Evolutionary conservation across 2,888 invertebrate genomes (phyloP).

Genomic region (Sturmia bella): DNA sequence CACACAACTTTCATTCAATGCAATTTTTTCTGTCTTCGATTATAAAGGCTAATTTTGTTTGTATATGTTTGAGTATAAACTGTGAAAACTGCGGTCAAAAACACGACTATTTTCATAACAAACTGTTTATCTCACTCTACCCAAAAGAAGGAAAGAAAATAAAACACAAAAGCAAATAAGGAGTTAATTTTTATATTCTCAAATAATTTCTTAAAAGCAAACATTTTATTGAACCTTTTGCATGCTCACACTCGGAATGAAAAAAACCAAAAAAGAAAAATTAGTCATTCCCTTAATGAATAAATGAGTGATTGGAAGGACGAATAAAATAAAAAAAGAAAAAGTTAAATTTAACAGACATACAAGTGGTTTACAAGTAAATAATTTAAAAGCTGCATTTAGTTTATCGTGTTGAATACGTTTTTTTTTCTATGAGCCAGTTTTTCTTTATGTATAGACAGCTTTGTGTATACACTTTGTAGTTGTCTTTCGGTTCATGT

Average conservation of each 20-base stretch:
- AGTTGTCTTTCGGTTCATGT: slow-evolving; percentile 47
- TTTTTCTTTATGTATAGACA: slow-evolving; percentile 59
- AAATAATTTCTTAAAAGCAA: neutral
- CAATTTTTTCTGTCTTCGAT: too few species aligned
- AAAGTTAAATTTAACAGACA: slow-evolving; percentile 47
- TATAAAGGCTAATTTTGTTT: too few species aligned
- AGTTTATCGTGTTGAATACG: slow-evolving; percentile 51
- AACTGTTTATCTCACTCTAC: too few species aligned
- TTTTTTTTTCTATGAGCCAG: slow-evolving; percentile 56
- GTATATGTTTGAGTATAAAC: too few species aligned
- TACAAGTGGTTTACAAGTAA: slow-evolving; percentile 76
- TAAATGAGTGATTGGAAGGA: slow-evolving; percentile 51
- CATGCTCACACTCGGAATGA: neutral
- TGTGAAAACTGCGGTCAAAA: too few species aligned
- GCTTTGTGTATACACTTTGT: slow-evolving; percentile 13
- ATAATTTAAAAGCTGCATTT: slow-evolving; percentile 76
- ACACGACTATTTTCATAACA: too few species aligned
- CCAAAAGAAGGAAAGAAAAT: too few species aligned
- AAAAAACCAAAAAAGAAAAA: slow-evolving; percentile 12
- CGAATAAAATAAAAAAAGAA: slow-evolving; percentile 6
- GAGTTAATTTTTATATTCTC: slow-evolving; percentile 17
- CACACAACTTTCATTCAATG: too few species aligned
- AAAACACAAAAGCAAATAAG: too few species aligned
- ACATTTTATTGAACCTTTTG: slow-evolving; percentile 10
- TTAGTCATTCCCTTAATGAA: slow-evolving; percentile 63